Conservation (phyloP, 2,113 vertebrate genomes). For the Nothoprocta perdicaria region DNA sequence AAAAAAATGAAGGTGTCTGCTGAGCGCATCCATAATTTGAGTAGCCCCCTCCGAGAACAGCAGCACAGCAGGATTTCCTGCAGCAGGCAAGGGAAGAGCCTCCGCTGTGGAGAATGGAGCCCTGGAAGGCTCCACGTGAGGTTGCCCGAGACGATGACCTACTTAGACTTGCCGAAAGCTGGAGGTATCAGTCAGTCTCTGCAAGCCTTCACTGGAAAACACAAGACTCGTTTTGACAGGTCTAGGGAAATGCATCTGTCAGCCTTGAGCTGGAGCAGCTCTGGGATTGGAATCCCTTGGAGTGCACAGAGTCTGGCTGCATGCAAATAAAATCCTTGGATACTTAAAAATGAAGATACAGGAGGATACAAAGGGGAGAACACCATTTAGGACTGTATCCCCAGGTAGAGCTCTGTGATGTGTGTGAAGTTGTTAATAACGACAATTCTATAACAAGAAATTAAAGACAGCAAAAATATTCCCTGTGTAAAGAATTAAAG, state of each 20-base stretch:
- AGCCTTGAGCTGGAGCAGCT: background rate
- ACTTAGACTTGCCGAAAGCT: background rate
- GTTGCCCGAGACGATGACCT: slow-evolving; percentile 8
- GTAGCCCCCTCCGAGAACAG: rapidly evolving
- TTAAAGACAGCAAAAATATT: background rate
- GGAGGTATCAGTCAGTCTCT: background rate
- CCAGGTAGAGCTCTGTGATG: background rate
- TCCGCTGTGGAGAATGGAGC: background rate
- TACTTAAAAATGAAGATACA: background rate
- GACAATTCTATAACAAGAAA: background rate
- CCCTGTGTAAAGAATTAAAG: background rate
- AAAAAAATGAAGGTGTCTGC: background rate
- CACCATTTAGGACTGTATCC: background rate
- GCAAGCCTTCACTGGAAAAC: background rate
- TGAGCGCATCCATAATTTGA: background rate
- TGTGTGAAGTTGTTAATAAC: background rate
- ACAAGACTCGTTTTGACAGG: background rate
- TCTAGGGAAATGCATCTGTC: background rate
- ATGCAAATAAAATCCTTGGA: background rate
- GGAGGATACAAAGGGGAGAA: background rate
- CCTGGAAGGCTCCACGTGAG: background rate
- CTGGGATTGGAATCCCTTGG: background rate
- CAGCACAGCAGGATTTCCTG: background rate
- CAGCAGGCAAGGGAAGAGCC: background rate
- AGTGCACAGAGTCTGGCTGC: background rate